Evolutionary conservation across 2,113 vertebrate species (phyloP).

Genomic region (Mungos mungo): DNA sequence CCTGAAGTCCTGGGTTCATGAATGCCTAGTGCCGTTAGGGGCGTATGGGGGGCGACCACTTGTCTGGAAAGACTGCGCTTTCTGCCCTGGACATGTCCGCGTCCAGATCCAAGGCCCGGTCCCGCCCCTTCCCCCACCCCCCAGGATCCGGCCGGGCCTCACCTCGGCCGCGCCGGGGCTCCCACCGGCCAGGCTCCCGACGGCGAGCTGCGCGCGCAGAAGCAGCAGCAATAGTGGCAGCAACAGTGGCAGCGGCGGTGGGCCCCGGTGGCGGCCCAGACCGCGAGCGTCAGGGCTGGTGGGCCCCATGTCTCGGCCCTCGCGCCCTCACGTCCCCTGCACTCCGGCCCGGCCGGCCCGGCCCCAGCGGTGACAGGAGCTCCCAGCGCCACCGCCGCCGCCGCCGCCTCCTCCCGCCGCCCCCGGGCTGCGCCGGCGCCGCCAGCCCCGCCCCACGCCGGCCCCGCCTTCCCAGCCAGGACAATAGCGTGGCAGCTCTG

Average conservation of each 20-base stretch:
- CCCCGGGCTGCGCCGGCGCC: constrained; percentile 86
- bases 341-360: constrained; percentile 59
- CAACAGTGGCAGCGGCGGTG: constrained; percentile 37
- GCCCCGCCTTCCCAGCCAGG: constrained; percentile 84
- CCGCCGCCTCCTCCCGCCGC: constrained; percentile 51
- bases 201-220: constrained; percentile 72
- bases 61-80: constrained; percentile 20
- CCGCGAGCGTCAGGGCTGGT: constrained; percentile 56
- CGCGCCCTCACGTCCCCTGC: constrained; percentile 62
- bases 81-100: not conserved
- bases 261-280: constrained; percentile 53
- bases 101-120: not conserved
- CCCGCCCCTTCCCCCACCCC: constrained; percentile 56
- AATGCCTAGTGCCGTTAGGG: constrained; percentile 13
- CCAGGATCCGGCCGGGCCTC: constrained; percentile 61
- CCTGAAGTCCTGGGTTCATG: not conserved
- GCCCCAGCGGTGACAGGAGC: constrained; percentile 77
- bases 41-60: not conserved
- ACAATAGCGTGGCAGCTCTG: constrained; percentile 84
- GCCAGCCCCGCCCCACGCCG: constrained; percentile 87
- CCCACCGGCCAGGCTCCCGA: constrained; percentile 68
- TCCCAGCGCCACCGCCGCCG: constrained; percentile 61
- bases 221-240: constrained; percentile 68
- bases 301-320: constrained; percentile 75
- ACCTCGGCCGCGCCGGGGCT: constrained; percentile 73